Percentiles rank a stretch among this genome's conserved stretches.
phyloP scores from a whole-genome alignment of 1,140 invertebrate species.

The Homarus americanus region DNA sequence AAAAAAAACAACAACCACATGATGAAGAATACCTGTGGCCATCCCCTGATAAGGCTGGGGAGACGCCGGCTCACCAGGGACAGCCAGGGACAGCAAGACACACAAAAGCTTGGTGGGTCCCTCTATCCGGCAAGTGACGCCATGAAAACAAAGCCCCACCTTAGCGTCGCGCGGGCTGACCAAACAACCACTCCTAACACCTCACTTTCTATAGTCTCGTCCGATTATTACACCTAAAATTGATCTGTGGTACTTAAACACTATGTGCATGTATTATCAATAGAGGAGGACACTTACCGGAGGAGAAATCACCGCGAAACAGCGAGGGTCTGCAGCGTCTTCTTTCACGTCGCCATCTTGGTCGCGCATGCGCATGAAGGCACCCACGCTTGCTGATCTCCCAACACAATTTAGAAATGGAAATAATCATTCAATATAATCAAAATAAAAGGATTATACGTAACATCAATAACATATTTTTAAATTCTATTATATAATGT shows the following conservation, averaged over 20 bases:
- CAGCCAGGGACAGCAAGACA: too few species aligned
- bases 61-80: not conserved
- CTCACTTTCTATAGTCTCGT: too few species aligned
- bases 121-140: not conserved
- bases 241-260: not conserved
- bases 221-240: not conserved
- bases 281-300: slow-evolving; percentile 29
- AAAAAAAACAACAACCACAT: too few species aligned
- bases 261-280: not conserved
- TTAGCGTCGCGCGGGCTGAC: not conserved
- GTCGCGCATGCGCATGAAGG: slow-evolving; percentile 41
- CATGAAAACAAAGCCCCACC: slow-evolving; percentile 56
- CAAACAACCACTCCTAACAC: not conserved
- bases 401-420: not conserved
- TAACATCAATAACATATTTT: not conserved
- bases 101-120: not conserved
- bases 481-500: too few species aligned
- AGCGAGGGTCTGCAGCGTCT: slow-evolving; percentile 32
- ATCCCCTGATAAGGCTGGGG: too few species aligned
- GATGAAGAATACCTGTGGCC: too few species aligned
- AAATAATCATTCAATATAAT: not conserved
- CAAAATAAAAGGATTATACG: not conserved
- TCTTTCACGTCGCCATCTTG: slow-evolving; percentile 65
- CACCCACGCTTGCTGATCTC: not conserved
- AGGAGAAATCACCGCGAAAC: slow-evolving; percentile 46